Evolutionary conservation across 2,888 invertebrate genomes (phyloP).

Genomic region (Antheraea assamensis): DNA sequence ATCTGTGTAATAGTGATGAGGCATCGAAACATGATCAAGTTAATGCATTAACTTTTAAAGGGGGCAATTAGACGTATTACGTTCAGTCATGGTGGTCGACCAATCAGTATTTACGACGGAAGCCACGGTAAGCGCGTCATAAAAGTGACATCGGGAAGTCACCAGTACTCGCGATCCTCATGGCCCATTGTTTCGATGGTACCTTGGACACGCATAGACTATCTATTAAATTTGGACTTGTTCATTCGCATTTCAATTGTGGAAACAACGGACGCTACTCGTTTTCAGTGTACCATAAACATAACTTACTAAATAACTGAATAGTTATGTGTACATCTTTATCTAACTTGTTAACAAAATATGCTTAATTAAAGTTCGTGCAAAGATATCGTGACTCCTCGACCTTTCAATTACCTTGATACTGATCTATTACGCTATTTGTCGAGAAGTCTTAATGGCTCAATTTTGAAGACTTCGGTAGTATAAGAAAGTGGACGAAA

Average conservation of each 20-base stretch:
- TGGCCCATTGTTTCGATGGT: constrained; percentile 70
- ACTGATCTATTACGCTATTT: constrained; percentile 63
- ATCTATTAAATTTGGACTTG: constrained; percentile 62
- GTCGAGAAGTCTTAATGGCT: constrained; percentile 61
- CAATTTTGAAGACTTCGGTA: constrained; percentile 56
- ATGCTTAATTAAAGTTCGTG: constrained; percentile 70
- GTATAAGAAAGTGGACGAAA: constrained; percentile 41
- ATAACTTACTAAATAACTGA: constrained; percentile 20
- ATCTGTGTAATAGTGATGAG: constrained; percentile 54
- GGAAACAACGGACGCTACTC: constrained; percentile 33
- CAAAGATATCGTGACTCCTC: constrained; percentile 65
- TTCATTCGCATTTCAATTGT: constrained; percentile 63
- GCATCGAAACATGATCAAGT: constrained; percentile 66
- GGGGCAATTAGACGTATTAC: constrained; percentile 73
- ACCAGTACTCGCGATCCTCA: constrained; percentile 56
- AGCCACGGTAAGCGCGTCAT: constrained; percentile 62
- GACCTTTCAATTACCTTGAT: constrained; percentile 71
- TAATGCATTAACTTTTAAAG: constrained; percentile 76
- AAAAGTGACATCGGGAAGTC: constrained; percentile 68
- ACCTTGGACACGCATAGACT: constrained; percentile 71
- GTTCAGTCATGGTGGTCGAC: constrained; percentile 59
- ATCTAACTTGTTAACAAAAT: constrained; percentile 58
- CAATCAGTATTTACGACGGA: constrained; percentile 74
- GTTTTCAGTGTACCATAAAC: constrained; percentile 29
- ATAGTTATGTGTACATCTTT: constrained; percentile 43